Evolutionary conservation across 2,797 vertebrate genomes (phyloP).

Genomic region (Pampus argenteus): DNA sequence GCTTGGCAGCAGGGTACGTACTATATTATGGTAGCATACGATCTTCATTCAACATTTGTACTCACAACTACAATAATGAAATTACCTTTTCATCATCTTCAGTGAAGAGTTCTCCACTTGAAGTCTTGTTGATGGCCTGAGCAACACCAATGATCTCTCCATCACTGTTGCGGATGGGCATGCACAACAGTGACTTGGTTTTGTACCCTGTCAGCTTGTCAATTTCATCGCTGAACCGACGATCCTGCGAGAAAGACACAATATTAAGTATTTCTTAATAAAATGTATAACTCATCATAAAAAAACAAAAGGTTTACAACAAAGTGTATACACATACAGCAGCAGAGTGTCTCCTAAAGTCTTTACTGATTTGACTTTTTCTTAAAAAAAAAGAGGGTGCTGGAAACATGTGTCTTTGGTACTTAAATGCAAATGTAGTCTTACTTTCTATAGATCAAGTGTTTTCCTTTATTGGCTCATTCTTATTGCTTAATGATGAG

Average conservation of each 20-base stretch:
- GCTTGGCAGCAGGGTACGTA: neutral
- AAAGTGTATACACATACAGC: constrained; percentile 2
- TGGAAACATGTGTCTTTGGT: neutral
- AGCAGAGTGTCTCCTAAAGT: too few relatives aligned
- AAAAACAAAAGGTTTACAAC: neutral
- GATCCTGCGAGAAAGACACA: constrained; percentile 86
- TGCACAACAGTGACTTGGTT: constrained; percentile 97
- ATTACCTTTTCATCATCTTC: constrained; percentile 95
- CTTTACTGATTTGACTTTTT: constrained; percentile 17
- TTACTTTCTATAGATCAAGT: neutral
- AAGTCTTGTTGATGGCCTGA: constrained; percentile 97
- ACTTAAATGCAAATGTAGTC: neutral
- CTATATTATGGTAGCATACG: neutral
- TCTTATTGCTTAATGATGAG: neutral
- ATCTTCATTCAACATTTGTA: neutral
- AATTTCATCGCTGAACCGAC: constrained; percentile 98
- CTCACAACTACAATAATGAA: constrained; percentile 9
- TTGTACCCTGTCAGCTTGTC: constrained; percentile 99
- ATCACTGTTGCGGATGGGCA: constrained; percentile 97
- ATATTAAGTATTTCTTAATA: constrained; percentile 26
- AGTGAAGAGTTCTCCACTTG: constrained; percentile 92
- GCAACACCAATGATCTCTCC: constrained; percentile 97
- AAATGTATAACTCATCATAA: constrained; percentile 11
- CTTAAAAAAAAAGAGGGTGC: neutral
- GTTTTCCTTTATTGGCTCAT: neutral